A percentile compares a stretch with the other conserved stretches of the same genome.
phyloP scores from a whole-genome alignment of 2,113 vertebrate species.

The Phyllostomus hastatus region DNA sequence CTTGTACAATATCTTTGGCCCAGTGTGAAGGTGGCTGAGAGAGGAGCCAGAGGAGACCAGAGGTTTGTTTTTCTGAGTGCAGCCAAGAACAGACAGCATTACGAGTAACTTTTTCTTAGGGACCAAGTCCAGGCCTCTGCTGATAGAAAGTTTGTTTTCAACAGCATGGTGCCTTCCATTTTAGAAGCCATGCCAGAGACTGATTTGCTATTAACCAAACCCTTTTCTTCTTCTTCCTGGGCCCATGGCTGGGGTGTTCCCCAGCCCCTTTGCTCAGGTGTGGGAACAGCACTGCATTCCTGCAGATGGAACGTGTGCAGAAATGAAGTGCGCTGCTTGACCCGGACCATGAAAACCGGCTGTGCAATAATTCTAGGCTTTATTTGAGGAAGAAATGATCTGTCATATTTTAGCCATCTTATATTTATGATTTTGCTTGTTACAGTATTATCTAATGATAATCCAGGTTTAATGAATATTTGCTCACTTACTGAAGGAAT shows the following conservation, averaged over 20 bases:
- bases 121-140: neutral
- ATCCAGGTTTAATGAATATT: neutral
- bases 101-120: slow-evolving; percentile 12
- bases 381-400: neutral
- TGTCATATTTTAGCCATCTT: neutral
- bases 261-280: neutral
- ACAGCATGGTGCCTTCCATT: neutral
- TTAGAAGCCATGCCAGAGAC: neutral
- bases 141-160: neutral
- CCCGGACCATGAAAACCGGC: neutral
- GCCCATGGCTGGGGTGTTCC: neutral
- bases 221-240: neutral
- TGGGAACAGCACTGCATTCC: neutral
- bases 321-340: neutral
- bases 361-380: neutral
- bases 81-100: slow-evolving; percentile 15
- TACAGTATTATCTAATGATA: neutral
- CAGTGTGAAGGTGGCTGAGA: neutral
- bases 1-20: slow-evolving; percentile 14
- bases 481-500: neutral
- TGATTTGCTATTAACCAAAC: neutral
- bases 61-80: slow-evolving; percentile 1
- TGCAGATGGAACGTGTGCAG: neutral
- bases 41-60: neutral
- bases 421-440: neutral